phyloP scores from a whole-genome alignment of 2,113 vertebrate genomes.

The Mormoops blainvillei region DNA sequence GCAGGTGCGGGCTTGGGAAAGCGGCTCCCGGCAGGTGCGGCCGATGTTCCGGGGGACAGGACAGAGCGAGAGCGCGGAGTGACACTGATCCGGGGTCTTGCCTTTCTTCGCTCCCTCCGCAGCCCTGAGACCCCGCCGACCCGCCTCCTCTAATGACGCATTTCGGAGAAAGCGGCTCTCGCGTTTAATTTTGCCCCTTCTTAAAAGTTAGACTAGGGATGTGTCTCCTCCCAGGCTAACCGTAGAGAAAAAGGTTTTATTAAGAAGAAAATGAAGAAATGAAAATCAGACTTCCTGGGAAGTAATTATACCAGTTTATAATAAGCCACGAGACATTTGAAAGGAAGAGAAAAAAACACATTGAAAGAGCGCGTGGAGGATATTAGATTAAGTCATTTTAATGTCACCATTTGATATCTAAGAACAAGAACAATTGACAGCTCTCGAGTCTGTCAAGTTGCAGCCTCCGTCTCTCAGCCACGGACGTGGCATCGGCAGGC shows the following conservation, averaged over 20 bases:
- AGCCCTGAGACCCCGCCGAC: not conserved
- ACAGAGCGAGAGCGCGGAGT: not conserved
- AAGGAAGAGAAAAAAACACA: slow-evolving; percentile 13
- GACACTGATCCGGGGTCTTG: not conserved
- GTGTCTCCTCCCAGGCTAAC: not conserved
- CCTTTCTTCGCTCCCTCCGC: no score
- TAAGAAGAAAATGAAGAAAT: slow-evolving; percentile 65
- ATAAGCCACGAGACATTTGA: slow-evolving; percentile 65
- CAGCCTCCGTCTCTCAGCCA: not conserved
- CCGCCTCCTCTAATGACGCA: not conserved
- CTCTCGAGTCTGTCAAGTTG: slow-evolving; percentile 13
- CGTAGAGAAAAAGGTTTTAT: slow-evolving; percentile 5
- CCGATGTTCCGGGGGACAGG: accelerated
- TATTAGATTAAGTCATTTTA: slow-evolving; percentile 74
- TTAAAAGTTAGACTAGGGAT: not conserved
- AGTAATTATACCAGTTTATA: slow-evolving; percentile 65
- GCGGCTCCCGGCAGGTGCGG: not conserved
- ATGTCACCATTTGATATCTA: slow-evolving; percentile 40
- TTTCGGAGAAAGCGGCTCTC: not conserved
- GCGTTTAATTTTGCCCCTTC: slow-evolving; percentile 2
- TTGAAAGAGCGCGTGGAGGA: slow-evolving; percentile 8
- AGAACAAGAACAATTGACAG: slow-evolving; percentile 54
- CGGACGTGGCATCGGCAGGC: accelerated
- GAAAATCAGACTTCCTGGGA: slow-evolving; percentile 64
- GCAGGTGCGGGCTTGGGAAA: not conserved